Conservation (phyloP, 2,113 vertebrate species). For the Hepsetus odoe region DNA sequence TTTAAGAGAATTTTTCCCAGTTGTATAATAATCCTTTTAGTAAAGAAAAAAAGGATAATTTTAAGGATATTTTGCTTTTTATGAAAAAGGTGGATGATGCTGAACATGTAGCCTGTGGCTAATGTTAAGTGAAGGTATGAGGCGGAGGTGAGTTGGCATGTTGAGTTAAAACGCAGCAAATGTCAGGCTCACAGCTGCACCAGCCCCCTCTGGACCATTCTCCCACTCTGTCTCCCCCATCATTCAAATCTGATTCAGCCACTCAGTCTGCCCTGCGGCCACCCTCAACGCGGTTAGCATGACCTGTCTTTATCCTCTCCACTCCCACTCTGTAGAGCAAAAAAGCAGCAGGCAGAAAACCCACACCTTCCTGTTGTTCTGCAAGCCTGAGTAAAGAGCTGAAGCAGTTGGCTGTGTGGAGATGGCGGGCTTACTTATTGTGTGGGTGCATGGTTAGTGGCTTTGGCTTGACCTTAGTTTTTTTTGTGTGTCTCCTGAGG, state of each 20-base stretch:
- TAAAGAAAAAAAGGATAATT: too few species aligned
- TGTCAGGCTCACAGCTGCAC: slow-evolving; percentile 14
- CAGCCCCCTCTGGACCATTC: background rate
- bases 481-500: background rate
- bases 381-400: background rate
- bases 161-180: background rate
- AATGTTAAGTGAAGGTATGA: background rate
- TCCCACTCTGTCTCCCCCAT: background rate
- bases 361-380: background rate
- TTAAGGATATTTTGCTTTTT: background rate
- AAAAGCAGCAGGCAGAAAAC: background rate
- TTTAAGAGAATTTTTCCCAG: too few species aligned
- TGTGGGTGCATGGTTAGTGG: background rate
- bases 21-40: background rate
- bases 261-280: background rate
- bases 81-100: background rate
- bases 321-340: background rate
- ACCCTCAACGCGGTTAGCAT: background rate
- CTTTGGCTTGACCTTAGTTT: background rate
- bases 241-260: slow-evolving; percentile 1
- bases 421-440: background rate
- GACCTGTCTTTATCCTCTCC: background rate
- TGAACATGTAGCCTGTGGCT: background rate
- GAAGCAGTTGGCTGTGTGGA: background rate
- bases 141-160: background rate